Evolutionary conservation across 2,797 vertebrate genomes (phyloP), one percentile per base, ranked within the genome.

Genomic region (Eupleurogrammus muticus): DNA sequence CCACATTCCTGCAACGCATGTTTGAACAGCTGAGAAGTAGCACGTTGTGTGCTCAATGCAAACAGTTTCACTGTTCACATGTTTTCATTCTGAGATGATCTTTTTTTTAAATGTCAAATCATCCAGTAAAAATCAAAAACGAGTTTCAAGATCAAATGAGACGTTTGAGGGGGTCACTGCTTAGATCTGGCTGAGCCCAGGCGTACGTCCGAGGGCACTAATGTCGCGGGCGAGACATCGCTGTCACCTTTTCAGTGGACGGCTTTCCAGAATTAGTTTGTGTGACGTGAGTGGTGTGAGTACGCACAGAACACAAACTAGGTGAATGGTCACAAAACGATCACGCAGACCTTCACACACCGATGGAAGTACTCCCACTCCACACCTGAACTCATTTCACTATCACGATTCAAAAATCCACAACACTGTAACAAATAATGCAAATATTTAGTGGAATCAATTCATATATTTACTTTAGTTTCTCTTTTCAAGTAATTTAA

Each of bases 11-110:
- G 10, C 52, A 66, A 59, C 9, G 58, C 16, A 19, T 51, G 54
- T 81, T 79, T 81, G 62, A 73, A 74, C 42, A 62, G 52, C 12
- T 62, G 32, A 49, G 38, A 20, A 24, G 34, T 13, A 44, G 32
- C 19, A 47, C 54, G 54, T 34, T 11, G 9, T 73, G 69, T 57
- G 14, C 40, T 61, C 46, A 40, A 16, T 16, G 46, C 32, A 16
- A 44, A 9, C 24, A 54, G 13, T 38, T 38, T 4, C 5, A 44
- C 40, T 17, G 40, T 16, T n/a, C 16, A 7, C 16, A 32, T 56
- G 8, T 24, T n/a, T n/a, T n/a, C n/a, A 5, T 50, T 60, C 16
- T 55, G 1, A 58, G 2, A 38, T 51, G 0, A 47, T 51, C 1
- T 32, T 49, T 56, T 19, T 42, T 24, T 40, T 9, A 24, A 47